Base-by-base conservation (phyloP, 2,888 invertebrate species). In the Tanytarsus gracilentus region DNA sequence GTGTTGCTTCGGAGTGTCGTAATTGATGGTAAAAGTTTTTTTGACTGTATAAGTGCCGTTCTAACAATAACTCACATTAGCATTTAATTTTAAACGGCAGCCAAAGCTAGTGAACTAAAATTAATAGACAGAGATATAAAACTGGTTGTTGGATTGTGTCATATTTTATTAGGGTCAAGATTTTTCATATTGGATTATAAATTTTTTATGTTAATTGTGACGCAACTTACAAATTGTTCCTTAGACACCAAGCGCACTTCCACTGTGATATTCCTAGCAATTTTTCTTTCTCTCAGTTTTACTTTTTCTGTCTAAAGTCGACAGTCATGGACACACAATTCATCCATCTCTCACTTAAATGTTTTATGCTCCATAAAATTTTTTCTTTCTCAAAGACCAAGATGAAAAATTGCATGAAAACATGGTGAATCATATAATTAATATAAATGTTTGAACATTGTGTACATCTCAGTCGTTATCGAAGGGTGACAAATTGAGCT, bases 21-120 rank as follows among this genome's bases (percentile, higher is more conserved):
- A 53, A 53, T 53, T 53, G 53, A 53, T 53, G 53, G 29, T 21
- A 33, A 53, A 53, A 53, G 21, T 53, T 53, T 53, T 18, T 36
- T 50, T n/a, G n/a, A n/a, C n/a, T n/a, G 33, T n/a, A 5, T 33
- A 3, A 5, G 33, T 33, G 44, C 23, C 23, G 44, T 23, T 44
- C 21, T 9, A 16, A 55, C 40, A 40, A 55, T 55, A 40, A 55
- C 21, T 55, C 40, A 55, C 40, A 36, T 53, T 53, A 23, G 25
- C 33, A 36, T 53, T 39, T 55, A 40, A 55, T 26, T 55, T 30
- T 33, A 40, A 40, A 25, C 18, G 44, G 27, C n/a, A n/a, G n/a
- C n/a, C n/a, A n/a, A n/a, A n/a, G n/a, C n/a, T n/a, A n/a, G n/a
- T n/a, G n/a, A 26, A 14, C 3, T 14, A 14, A 55, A 55, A 26